Evolutionary conservation across 2,888 invertebrate species (phyloP).

Genomic region (Cactoblastis cactorum): DNA sequence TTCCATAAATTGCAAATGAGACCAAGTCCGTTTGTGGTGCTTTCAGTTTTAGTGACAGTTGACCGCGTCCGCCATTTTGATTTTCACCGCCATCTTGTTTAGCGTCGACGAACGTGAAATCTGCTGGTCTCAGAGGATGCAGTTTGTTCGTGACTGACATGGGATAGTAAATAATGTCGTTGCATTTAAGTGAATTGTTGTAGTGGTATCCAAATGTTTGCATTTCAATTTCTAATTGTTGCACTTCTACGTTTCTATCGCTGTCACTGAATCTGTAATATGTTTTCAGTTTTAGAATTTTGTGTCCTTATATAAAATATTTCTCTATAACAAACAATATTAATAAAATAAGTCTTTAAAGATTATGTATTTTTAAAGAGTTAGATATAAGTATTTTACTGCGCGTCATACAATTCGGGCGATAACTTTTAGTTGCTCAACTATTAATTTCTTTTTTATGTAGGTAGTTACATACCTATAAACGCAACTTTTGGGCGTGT

Average conservation of each 20-base stretch:
- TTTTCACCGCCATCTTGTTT: constrained; percentile 14
- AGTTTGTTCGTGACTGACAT: constrained; percentile 67
- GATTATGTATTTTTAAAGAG: no score
- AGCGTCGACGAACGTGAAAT: constrained; percentile 41
- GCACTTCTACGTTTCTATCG: constrained; percentile 53
- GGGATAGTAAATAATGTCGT: constrained; percentile 69
- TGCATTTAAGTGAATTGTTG: constrained; percentile 50
- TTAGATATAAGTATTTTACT: no score
- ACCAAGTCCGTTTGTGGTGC: constrained; percentile 58
- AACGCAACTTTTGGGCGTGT: constrained; percentile 60
- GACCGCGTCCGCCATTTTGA: constrained; percentile 25
- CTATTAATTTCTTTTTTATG: no score
- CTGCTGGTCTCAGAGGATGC: constrained; percentile 58
- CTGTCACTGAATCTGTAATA: constrained; percentile 60
- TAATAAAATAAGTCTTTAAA: no score
- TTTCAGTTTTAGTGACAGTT: constrained; percentile 42
- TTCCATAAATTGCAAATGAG: constrained; percentile 67
- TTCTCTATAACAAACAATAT: no score
- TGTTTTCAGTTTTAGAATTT: constrained; percentile 10
- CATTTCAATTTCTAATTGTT: constrained; percentile 66
- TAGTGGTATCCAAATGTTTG: constrained; percentile 48
- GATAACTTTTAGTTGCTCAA: no score
- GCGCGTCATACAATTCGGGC: no score
- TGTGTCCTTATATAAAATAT: no score
- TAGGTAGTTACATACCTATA: constrained; percentile 39